Base-by-base conservation (phyloP, 1,140 invertebrate species). In the Dendrolimus punctatus region DNA sequence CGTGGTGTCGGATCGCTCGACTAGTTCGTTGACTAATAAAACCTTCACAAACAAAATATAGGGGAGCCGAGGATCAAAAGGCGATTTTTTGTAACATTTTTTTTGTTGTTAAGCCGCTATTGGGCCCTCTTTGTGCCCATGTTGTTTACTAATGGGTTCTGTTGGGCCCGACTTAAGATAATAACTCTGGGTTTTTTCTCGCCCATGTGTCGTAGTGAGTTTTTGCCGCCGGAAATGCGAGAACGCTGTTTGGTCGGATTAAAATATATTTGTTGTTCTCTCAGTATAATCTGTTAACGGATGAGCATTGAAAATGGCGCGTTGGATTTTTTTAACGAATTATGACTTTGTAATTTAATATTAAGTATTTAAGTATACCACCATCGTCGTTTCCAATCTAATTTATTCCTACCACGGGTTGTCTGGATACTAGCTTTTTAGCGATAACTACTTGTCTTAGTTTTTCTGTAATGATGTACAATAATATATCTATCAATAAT, bases 121-220 rank as follows among this genome's bases (percentile, higher is more conserved):
- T 86, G 81, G 79, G 83, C 79, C 75, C 80, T 84, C 78, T 77
- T 86, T 86, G 82, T 81, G 83, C 62, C 67, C 72, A 73, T 78
- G 83, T 86, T 86, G 83, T 84, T 86, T 86, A 86, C 83, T 86
- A 86, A 86, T 86, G 83, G 80, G 76, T 86, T 84, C 80, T 81
- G 82, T 80, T 85, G 78, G 79, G 75, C 83, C 82, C 80, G 79
- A 86, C 80, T 84, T 84, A 76, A 84, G 82, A 86, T 86, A 86
- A 86, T 85, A 86, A 81, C 74, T 83, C 71, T 61, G 67, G 67
- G 64, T 81, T 84, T 85, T 85, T 84, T 78, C 72, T 76, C 72
- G 72, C 59, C 79, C 83, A 83, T 84, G 74, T 83, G 80, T 84
- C 70, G 80, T 59, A 65, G 53, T 61, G 64, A 67, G 66, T 80